phyloP scores from a whole-genome alignment of 2,797 vertebrate genomes.

The Limnodromus scolopaceus region DNA sequence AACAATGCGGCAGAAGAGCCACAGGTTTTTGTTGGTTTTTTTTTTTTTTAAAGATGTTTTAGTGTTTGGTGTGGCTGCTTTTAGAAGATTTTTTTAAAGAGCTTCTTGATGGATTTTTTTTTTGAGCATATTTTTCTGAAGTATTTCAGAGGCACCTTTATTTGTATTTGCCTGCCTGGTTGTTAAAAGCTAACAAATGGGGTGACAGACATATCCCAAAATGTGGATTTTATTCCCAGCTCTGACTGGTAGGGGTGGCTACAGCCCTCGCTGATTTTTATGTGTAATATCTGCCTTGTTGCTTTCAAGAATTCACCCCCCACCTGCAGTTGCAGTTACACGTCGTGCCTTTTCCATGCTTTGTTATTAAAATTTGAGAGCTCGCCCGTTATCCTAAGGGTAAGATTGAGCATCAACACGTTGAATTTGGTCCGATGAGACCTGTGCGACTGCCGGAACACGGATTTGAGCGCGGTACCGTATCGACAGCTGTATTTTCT shows the following conservation, averaged over 20 bases:
- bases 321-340: neutral
- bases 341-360: fast-evolving
- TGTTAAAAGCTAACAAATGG: neutral
- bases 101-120: neutral
- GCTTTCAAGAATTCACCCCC: neutral
- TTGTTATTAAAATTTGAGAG: neutral
- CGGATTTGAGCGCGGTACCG: neutral
- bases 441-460: neutral
- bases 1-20: constrained; percentile 1
- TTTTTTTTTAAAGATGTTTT: neutral
- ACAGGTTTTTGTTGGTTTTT: neutral
- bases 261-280: neutral
- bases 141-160: neutral
- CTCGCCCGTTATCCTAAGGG: fast-evolving
- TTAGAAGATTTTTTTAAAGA: neutral
- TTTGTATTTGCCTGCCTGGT: neutral
- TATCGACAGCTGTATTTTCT: neutral
- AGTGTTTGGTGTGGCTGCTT: neutral
- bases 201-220: neutral
- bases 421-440: neutral
- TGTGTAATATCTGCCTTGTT: fast-evolving
- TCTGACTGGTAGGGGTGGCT: neutral
- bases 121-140: neutral
- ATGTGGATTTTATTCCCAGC: neutral
- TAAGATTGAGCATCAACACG: neutral